These are phyloP conservation scores for Cerastoderma edule DNA, from an alignment of 2,888 invertebrate species.

Conservation along the genomic window DNA sequence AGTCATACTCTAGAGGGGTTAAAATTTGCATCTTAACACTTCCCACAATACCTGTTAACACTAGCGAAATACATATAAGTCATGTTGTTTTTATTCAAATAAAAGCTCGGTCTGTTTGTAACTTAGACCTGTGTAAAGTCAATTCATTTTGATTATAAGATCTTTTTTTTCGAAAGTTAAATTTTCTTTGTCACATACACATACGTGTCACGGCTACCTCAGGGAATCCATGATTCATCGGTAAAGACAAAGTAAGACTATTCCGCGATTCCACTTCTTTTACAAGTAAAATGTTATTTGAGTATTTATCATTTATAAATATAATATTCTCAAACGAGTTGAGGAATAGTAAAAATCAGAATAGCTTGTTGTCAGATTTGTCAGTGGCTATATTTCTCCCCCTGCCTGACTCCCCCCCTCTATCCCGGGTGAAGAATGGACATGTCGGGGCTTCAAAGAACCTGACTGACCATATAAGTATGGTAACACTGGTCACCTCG, in stretches of 20 bases:
- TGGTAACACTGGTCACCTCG: constrained; percentile 14
- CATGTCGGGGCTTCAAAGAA: constrained; percentile 36
- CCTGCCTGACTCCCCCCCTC: background rate
- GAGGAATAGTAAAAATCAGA: constrained; percentile 14
- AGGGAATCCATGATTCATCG: no score
- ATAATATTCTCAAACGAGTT: background rate
- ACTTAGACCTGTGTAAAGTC: no score
- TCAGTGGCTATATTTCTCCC: constrained; percentile 7
- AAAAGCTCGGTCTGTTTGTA: no score
- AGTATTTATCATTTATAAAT: background rate
- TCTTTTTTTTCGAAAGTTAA: no score
- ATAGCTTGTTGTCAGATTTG: constrained; percentile 4
- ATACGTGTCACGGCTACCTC: no score
- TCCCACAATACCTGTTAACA: no score
- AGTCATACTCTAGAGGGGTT: constrained; percentile 9
- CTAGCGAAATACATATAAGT: no score
- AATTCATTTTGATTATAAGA: no score
- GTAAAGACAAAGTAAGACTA: constrained; percentile 17
- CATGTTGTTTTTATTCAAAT: no score
- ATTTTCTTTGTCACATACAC: no score
- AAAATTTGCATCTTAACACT: constrained; percentile 26
- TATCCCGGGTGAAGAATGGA: constrained; percentile 10
- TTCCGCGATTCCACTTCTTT: background rate
- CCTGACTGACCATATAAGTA: constrained; percentile 58
- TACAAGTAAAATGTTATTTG: constrained; percentile 6